Conservation (phyloP, 2,797 vertebrate genomes). For the Epinephelus awoara region DNA sequence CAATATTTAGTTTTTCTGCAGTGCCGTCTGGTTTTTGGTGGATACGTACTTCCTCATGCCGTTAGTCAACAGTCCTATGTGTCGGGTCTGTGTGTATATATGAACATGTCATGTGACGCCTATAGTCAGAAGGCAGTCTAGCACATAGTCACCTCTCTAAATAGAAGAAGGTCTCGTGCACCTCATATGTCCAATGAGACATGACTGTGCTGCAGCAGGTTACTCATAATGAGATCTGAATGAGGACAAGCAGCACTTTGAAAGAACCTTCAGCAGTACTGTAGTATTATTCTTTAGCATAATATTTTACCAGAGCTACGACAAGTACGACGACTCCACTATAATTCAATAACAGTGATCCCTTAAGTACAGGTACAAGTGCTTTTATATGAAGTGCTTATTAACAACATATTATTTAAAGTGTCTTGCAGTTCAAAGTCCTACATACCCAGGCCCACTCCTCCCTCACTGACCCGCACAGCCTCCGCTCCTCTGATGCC, state of each 20-base stretch:
- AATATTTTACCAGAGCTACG: background rate
- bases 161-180: constrained; percentile 65
- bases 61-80: constrained; percentile 71
- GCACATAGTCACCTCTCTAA: constrained; percentile 70
- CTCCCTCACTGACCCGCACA: too few species aligned
- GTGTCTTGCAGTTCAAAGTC: too few species aligned
- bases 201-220: constrained; percentile 27
- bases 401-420: background rate
- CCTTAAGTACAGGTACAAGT: background rate
- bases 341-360: background rate
- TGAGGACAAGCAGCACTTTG: background rate
- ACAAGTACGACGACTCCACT: background rate
- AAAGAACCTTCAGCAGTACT: background rate
- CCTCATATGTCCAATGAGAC: constrained; percentile 65
- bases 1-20: constrained; percentile 23
- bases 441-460: too few species aligned
- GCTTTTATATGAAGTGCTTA: constrained; percentile 1
- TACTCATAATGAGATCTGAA: constrained; percentile 30
- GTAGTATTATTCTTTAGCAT: too few species aligned
- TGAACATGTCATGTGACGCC: constrained; percentile 75
- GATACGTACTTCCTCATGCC: constrained; percentile 66
- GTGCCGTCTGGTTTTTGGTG: constrained; percentile 27
- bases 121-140: constrained; percentile 62
- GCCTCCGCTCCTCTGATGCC: too few species aligned
- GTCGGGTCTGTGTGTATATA: constrained; percentile 66